Conservation (phyloP, 2,113 vertebrate genomes). For the Trinectes maculatus region DNA sequence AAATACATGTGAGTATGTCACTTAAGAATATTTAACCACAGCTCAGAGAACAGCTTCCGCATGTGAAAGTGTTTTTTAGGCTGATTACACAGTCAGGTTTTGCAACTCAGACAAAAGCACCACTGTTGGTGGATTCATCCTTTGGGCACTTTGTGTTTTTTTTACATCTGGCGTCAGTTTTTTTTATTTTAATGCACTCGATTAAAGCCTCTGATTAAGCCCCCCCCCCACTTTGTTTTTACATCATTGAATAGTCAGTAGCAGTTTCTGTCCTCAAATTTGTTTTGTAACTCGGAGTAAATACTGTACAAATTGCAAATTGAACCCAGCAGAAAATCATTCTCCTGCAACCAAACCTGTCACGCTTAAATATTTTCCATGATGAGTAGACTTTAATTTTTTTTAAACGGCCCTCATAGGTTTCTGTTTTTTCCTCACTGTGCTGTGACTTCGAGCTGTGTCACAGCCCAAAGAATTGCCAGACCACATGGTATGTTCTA, state of each 20-base stretch:
- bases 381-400: constrained; percentile 10
- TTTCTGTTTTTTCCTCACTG: constrained; percentile 23
- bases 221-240: too few species aligned
- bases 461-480: constrained; percentile 18
- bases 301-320: not conserved
- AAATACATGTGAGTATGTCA: too few species aligned
- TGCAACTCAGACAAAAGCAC: too few species aligned
- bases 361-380: not conserved
- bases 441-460: constrained; percentile 31
- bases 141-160: too few species aligned
- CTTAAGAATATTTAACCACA: too few species aligned
- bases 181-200: too few species aligned
- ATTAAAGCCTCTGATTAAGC: too few species aligned
- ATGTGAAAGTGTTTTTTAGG: too few species aligned
- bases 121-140: too few species aligned
- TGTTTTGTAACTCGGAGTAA: not conserved
- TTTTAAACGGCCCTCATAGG: not conserved
- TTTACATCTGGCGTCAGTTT: too few species aligned
- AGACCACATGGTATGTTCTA: constrained; percentile 23
- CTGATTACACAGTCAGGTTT: too few species aligned
- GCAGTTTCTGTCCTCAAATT: not conserved
- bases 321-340: not conserved
- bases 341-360: constrained; percentile 3
- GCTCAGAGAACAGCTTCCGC: too few species aligned
- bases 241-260: not conserved